Evolutionary conservation across 37 sponge, comb jelly and placozoan genomes (phyloP).

Genomic region (Aplysina aerophoba): DNA sequence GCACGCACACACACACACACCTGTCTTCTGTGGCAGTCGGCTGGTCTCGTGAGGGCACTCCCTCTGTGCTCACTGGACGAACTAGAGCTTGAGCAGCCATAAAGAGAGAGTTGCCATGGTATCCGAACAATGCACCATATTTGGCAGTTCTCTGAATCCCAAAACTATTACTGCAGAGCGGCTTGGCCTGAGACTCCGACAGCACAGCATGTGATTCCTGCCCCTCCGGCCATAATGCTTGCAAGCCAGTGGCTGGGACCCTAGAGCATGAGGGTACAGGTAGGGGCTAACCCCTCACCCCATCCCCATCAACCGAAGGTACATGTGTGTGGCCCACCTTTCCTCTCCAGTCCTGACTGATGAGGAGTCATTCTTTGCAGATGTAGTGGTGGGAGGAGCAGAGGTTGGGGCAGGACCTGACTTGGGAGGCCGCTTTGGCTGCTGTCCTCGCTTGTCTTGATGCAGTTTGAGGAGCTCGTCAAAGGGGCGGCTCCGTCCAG

Average conservation of each 20-base stretch:
- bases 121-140: not conserved
- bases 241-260: too few relatives aligned
- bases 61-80: not conserved
- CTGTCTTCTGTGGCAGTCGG: conserved; percentile 13
- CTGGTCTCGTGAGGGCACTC: not conserved
- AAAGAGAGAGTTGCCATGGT: conserved; percentile 18
- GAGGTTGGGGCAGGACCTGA: not conserved
- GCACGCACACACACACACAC: not conserved
- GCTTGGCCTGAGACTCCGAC: not conserved
- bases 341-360: too few relatives aligned
- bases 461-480: conserved; percentile 53
- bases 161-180: not conserved
- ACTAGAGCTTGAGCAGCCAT: not conserved
- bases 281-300: too few relatives aligned
- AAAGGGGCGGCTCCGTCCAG: conserved; percentile 58
- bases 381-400: not conserved
- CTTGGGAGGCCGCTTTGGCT: conserved; percentile 14
- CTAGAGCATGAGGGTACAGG: too few relatives aligned
- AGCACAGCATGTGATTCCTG: too few relatives aligned
- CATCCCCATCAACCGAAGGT: too few relatives aligned
- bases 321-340: too few relatives aligned
- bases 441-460: conserved; percentile 26
- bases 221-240: too few relatives aligned
- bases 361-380: too few relatives aligned
- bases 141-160: not conserved